Conservation (phyloP, 2,888 invertebrate genomes). For the Augiades crinisus region DNA sequence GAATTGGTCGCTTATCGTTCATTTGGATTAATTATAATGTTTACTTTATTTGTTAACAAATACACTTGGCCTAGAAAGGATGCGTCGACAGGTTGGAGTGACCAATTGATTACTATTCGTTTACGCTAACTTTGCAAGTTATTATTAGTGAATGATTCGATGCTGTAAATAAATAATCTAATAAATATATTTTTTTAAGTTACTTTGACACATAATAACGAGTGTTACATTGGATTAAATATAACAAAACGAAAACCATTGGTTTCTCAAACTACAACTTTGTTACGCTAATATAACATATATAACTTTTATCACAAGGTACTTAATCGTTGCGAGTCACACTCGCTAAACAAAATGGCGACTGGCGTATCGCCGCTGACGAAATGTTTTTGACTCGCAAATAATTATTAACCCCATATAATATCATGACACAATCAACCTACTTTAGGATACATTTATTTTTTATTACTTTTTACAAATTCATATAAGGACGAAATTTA, state of each 20-base stretch:
- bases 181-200: conserved; percentile 27
- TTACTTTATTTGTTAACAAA: too few species aligned
- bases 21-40: too few species aligned
- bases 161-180: too few species aligned
- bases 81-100: too few species aligned
- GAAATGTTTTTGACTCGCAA: conserved; percentile 13
- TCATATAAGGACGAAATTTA: conserved; percentile 19
- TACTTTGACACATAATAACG: conserved; percentile 39
- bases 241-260: conserved; percentile 27
- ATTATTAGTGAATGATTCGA: too few species aligned
- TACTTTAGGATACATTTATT: conserved; percentile 10
- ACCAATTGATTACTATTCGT: too few species aligned
- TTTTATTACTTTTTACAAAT: conserved; percentile 15
- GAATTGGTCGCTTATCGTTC: too few species aligned
- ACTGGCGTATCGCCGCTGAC: not conserved
- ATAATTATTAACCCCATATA: conserved; percentile 1
- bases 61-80: too few species aligned
- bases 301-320: conserved; percentile 58
- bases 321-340: conserved; percentile 47
- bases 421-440: conserved; percentile 13
- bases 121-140: too few species aligned
- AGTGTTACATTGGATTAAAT: conserved; percentile 33
- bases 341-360: conserved; percentile 39
- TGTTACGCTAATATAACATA: conserved; percentile 25
- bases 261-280: conserved; percentile 24